Percentiles rank a stretch among this genome's conserved stretches.
These are phyloP conservation scores for Drosophila orena DNA, from an alignment of 1,140 invertebrate species.

Conservation along the genomic window DNA sequence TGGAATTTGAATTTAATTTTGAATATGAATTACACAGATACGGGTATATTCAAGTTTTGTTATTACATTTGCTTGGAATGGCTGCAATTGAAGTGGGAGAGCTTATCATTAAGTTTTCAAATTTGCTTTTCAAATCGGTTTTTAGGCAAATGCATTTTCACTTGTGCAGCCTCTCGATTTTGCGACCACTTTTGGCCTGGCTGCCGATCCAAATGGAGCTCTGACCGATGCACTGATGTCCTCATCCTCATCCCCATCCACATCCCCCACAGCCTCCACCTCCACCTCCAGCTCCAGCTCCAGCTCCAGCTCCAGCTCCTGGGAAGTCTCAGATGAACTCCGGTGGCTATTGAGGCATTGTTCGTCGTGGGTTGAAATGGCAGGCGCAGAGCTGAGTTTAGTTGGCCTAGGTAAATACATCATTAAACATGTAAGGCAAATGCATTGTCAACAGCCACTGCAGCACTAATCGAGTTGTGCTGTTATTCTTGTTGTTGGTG, in stretches of 20 bases:
- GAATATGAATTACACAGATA: no score
- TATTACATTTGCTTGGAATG: no score
- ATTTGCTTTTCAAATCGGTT: no score
- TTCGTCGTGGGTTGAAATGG: slow-evolving; percentile 2
- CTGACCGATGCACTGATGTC: slow-evolving; percentile 26
- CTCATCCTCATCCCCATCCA: not conserved
- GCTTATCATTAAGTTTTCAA: no score
- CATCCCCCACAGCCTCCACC: not conserved
- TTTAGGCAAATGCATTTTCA: not conserved
- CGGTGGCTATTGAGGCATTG: slow-evolving; percentile 21
- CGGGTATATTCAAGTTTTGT: no score
- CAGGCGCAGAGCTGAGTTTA: slow-evolving; percentile 55
- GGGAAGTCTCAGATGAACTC: not conserved
- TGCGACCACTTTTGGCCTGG: not conserved
- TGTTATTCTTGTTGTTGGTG: slow-evolving; percentile 42
- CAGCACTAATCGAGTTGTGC: slow-evolving; percentile 61
- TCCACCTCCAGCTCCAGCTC: no score
- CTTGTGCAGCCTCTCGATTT: not conserved
- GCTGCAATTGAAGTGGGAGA: no score
- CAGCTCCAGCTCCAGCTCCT: not conserved
- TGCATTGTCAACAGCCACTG: slow-evolving; percentile 77
- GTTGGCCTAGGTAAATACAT: slow-evolving; percentile 80
- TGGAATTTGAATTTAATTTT: no score
- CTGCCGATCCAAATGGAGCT: slow-evolving; percentile 9
- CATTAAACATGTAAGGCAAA: slow-evolving; percentile 82